A percentile compares a stretch with the other conserved stretches of the same genome.
These are phyloP conservation scores for Trichogramma pretiosum DNA, from an alignment of 1,140 invertebrate species.

Conservation along the genomic window DNA sequence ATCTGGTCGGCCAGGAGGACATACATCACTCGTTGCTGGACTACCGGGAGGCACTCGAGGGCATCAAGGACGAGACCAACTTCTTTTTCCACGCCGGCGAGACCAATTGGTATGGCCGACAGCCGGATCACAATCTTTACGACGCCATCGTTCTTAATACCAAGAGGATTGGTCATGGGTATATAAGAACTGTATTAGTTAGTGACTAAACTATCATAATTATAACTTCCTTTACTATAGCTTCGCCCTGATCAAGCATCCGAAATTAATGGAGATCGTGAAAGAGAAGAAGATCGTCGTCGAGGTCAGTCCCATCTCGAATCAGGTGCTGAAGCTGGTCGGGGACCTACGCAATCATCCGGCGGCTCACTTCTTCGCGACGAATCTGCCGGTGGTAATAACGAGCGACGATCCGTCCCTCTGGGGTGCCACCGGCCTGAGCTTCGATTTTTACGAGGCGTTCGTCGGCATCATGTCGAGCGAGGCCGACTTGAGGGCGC, in stretches of 20 bases:
- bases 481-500: conserved; percentile 55
- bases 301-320: conserved; percentile 70
- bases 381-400: conserved; percentile 50
- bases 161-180: neutral
- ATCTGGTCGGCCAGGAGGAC: conserved; percentile 54
- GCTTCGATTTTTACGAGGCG: conserved; percentile 69
- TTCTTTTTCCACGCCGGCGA: conserved; percentile 68
- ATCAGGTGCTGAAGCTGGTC: conserved; percentile 62
- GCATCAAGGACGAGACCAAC: conserved; percentile 43
- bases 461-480: conserved; percentile 65
- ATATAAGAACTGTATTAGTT: neutral
- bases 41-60: conserved; percentile 39
- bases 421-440: conserved; percentile 62
- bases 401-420: conserved; percentile 65
- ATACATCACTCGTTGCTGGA: conserved; percentile 39
- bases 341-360: conserved; percentile 71
- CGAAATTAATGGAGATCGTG: conserved; percentile 51
- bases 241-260: conserved; percentile 61
- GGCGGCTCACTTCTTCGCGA: conserved; percentile 52
- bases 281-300: conserved; percentile 58
- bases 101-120: neutral
- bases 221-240: neutral
- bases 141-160: neutral
- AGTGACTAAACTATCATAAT: neutral
- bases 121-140: neutral